These are phyloP conservation scores for Eumerus sabulonum DNA, from an alignment of 2,888 invertebrate species.

Conservation along the genomic window DNA sequence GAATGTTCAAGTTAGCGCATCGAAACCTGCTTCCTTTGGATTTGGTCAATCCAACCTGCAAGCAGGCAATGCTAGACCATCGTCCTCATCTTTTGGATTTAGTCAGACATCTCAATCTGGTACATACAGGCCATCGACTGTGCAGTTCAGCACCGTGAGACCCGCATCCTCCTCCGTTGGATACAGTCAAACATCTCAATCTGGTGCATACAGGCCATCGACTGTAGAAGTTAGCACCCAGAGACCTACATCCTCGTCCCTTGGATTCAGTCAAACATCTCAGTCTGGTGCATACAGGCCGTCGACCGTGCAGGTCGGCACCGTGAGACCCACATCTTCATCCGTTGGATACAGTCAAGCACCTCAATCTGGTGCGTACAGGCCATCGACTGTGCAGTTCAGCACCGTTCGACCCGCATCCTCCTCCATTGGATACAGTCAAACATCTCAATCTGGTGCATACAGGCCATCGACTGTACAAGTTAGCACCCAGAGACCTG, in stretches of 20 bases:
- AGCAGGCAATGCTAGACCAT: no score
- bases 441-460: no score
- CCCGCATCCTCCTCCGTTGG: neutral
- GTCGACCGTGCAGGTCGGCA: neutral
- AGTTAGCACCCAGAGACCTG: neutral
- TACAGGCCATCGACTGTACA: no score
- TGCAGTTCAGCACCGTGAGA: neutral
- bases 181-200: constrained; percentile 2
- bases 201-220: constrained; percentile 4
- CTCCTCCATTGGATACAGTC: neutral
- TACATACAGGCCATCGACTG: neutral
- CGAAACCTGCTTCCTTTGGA: neutral
- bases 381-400: neutral
- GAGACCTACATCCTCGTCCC: neutral
- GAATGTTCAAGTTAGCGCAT: neutral
- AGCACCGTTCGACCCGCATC: neutral
- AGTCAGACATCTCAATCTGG: no score
- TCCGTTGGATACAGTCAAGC: neutral
- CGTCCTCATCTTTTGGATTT: no score
- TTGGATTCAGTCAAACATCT: neutral
- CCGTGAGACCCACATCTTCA: neutral
- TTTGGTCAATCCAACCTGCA: neutral
- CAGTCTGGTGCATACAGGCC: neutral
- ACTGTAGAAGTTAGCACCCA: neutral
- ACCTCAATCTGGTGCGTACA: neutral